phyloP scores from a whole-genome alignment of 2,797 vertebrate genomes.

The Siniperca undulata region DNA sequence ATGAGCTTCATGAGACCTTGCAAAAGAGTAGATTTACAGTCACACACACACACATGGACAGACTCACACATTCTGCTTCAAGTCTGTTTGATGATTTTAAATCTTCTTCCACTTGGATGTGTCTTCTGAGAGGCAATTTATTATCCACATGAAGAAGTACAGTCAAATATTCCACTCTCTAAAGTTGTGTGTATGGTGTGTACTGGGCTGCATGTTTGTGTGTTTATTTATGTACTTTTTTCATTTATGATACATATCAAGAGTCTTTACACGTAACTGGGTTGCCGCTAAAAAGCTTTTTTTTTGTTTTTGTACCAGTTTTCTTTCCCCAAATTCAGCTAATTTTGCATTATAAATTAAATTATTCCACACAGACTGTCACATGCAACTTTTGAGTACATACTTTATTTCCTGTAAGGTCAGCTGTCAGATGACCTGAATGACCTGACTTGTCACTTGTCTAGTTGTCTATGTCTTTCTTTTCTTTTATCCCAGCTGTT shows the following conservation, averaged over 20 bases:
- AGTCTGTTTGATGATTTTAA: slow-evolving; percentile 32
- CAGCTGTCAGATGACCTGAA: no score
- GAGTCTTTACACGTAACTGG: background rate
- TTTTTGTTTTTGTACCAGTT: background rate
- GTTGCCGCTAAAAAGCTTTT: no score
- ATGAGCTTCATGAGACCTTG: background rate
- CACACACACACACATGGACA: background rate
- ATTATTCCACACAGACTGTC: background rate
- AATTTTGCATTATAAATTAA: background rate
- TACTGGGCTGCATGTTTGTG: background rate
- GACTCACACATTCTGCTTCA: slow-evolving; percentile 16
- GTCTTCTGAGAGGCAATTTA: slow-evolving; percentile 38
- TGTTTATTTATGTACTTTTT: background rate
- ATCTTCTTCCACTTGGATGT: slow-evolving; percentile 40
- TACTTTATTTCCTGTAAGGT: background rate
- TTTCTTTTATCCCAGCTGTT: no score
- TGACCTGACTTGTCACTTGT: no score
- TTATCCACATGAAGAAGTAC: slow-evolving; percentile 32
- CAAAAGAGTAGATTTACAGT: slow-evolving; percentile 26
- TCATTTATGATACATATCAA: background rate
- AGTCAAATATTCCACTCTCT: slow-evolving; percentile 27
- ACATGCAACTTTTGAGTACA: background rate
- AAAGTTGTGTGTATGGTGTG: slow-evolving; percentile 5
- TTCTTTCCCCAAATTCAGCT: background rate
- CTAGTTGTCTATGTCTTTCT: no score